Evolutionary conservation across 2,113 vertebrate genomes (phyloP), one percentile per base, ranked within the genome.

Genomic region (Zosterops borbonicus): DNA sequence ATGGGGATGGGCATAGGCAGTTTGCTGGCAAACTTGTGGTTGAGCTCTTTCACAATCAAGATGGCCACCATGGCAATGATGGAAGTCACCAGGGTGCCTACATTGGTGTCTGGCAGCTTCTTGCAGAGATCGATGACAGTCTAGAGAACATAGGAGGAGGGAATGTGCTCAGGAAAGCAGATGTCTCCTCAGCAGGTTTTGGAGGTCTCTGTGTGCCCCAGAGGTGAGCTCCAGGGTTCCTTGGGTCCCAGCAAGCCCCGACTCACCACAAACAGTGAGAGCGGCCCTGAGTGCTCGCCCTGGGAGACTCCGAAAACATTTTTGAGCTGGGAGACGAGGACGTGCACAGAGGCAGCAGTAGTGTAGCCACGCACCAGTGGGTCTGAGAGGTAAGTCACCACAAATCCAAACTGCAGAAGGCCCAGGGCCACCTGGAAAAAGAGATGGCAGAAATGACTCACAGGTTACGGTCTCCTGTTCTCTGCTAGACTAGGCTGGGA

Each of bases 301-400:
- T 98, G 49, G 2, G 33, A 87, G 89, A 99, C 95, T 42, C 99
- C 99, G 1, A 99, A 99, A 60, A 98, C 98, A 14, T 99, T 99
- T 97, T 99, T 99, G 81, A 99, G 98, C 97, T 99, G 99, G 2
- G 99, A 99, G 64, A 99, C 10, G 0, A 99, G 98, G 87, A 99
- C 99, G 0, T 99, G 99, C 86, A 99, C 96, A 2, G 99, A 98
- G 1, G 99, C 98, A 6, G 98, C 99, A 0, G 99, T 99, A 68
- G 99, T 99, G 85, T 99, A 99, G 64, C 98, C 98, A 15, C 99
- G 98, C 46, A 99, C 98, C 90, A 99, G 97, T 0, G 99, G 99
- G 64, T 99, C 99, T 0, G 99, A 99, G 71, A 99, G 98, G 92
- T 99, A 99, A 37, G 98, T 99, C 93, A 99, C 99, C 92, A 99